These are phyloP conservation scores for Ictidomys tridecemlineatus DNA, from an alignment of 2,113 vertebrate species.

Conservation along the genomic window DNA sequence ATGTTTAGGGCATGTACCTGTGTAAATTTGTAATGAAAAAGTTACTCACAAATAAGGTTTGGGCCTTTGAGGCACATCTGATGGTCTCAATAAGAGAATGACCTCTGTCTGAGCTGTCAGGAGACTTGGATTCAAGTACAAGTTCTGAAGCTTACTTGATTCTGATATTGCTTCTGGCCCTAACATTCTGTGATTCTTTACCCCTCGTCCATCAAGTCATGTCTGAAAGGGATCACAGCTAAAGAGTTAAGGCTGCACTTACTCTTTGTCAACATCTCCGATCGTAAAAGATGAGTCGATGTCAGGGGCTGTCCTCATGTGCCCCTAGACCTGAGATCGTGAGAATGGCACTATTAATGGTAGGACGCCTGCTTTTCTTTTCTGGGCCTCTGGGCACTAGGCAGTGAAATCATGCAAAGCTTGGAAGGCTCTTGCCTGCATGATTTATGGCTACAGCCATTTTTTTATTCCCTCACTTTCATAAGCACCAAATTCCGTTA, in stretches of 20 bases:
- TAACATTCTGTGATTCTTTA: not conserved
- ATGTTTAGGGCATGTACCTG: not conserved
- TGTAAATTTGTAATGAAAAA: conserved; percentile 19
- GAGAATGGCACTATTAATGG: conserved; percentile 65
- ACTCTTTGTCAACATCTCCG: conserved; percentile 41
- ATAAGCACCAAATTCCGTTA: conserved; percentile 76
- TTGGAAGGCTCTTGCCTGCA: conserved; percentile 60
- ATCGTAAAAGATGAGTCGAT: conserved; percentile 22
- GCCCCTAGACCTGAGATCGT: not conserved
- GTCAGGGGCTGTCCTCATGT: conserved; percentile 60
- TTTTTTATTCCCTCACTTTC: conserved; percentile 81
- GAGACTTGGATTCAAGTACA: conserved; percentile 35
- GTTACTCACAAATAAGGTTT: not conserved
- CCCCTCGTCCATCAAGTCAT: not conserved
- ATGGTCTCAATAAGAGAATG: not conserved
- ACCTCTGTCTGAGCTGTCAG: not conserved
- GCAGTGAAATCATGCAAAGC: conserved; percentile 65
- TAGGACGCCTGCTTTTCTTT: conserved; percentile 40
- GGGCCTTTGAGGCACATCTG: not conserved
- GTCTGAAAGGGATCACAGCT: conserved; percentile 54
- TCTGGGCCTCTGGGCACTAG: conserved; percentile 59
- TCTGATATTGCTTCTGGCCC: not conserved
- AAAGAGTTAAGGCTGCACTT: conserved; percentile 60
- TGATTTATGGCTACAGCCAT: conserved; percentile 65
- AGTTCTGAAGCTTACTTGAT: conserved; percentile 29